These are phyloP conservation scores for Dipodomys spectabilis DNA, from an alignment of 2,113 vertebrate genomes.

Conservation along the genomic window DNA sequence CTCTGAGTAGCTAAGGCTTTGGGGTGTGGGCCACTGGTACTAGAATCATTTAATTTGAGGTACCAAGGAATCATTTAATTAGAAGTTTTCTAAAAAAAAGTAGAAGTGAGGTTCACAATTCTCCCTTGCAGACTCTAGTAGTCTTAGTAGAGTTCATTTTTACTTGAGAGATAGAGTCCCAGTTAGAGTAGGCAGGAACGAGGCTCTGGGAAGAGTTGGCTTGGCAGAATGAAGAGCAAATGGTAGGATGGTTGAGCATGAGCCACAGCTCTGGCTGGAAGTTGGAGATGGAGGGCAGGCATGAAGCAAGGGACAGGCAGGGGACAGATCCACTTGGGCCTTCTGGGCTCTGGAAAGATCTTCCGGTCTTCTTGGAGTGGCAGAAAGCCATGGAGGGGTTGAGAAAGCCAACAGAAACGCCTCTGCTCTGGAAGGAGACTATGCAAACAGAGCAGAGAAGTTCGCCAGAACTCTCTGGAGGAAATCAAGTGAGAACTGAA, in stretches of 20 bases:
- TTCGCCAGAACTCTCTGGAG: background rate
- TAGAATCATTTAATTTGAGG: background rate
- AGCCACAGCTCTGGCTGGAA: background rate
- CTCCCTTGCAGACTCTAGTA: background rate
- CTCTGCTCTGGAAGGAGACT: background rate
- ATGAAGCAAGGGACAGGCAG: background rate
- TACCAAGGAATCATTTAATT: background rate
- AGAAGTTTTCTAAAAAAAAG: background rate
- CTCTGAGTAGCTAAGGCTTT: too few relatives aligned
- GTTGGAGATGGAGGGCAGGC: background rate
- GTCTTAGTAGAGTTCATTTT: background rate
- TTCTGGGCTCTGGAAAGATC: background rate
- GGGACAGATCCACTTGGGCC: background rate
- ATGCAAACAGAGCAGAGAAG: background rate
- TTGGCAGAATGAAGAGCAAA: background rate
- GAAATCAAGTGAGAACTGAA: background rate
- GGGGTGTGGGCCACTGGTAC: too few relatives aligned
- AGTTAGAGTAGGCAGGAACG: background rate
- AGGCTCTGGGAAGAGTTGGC: background rate
- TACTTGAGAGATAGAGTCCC: background rate
- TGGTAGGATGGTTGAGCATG: too few relatives aligned
- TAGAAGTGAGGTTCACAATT: background rate
- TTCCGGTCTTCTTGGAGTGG: background rate
- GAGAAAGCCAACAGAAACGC: background rate
- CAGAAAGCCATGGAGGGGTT: background rate